Evolutionary conservation across 2,797 vertebrate genomes (phyloP).

Genomic region (Micropoecilia bifurca): DNA sequence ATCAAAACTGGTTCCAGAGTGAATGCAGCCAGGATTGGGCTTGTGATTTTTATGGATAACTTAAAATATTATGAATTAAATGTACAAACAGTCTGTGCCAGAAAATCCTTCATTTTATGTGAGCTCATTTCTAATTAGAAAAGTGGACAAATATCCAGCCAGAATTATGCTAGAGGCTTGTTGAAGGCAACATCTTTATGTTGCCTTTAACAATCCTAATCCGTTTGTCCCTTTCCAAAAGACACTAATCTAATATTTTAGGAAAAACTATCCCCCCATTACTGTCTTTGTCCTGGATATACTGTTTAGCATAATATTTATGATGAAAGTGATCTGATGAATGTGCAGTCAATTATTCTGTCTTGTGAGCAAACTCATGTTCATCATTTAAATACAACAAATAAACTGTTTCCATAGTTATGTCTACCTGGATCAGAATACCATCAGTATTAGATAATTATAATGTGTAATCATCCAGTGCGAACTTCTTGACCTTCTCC

Average conservation of each 20-base stretch:
- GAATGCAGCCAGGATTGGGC: not conserved
- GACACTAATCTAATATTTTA: not conserved
- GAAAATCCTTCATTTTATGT: not conserved
- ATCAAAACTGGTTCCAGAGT: not conserved
- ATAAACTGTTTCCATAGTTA: not conserved
- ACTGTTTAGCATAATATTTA: no score
- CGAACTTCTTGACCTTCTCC: not conserved
- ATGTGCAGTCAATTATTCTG: not conserved
- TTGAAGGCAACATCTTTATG: not conserved
- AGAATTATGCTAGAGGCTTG: not conserved
- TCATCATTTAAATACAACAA: not conserved
- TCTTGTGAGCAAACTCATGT: not conserved
- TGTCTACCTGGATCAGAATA: not conserved
- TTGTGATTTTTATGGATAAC: not conserved
- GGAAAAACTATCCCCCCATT: not conserved
- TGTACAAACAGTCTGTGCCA: not conserved
- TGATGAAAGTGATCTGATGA: not conserved
- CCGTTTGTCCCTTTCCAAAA: not conserved
- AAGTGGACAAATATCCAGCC: not conserved
- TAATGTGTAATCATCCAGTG: not conserved
- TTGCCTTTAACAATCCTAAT: not conserved
- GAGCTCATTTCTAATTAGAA: not conserved
- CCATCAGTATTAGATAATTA: not conserved
- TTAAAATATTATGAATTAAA: not conserved
- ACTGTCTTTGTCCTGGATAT: not conserved